Percentiles rank a stretch among this genome's conserved stretches.
Conservation (phyloP, 2,113 vertebrate species). For the Brienomyrus longianalis region DNA sequence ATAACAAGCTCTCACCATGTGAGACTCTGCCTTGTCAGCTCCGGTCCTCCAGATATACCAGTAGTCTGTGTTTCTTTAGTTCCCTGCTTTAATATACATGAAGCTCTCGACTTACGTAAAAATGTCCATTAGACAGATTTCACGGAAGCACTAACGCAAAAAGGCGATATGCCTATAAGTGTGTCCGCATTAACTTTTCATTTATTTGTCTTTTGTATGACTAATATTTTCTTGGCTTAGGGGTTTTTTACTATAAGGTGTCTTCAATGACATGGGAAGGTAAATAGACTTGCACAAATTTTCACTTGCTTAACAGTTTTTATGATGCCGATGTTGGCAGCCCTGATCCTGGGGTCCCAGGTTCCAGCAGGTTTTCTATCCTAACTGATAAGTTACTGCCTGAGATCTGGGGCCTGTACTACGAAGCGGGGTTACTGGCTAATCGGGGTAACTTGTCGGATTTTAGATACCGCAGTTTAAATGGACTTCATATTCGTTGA, state of each 20-base stretch:
- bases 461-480: too few species aligned
- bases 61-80: background rate
- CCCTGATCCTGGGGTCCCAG: background rate
- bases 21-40: constrained; percentile 1
- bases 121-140: background rate
- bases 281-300: background rate
- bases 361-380: background rate
- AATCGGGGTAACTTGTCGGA: too few species aligned
- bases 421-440: too few species aligned
- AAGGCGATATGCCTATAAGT: background rate
- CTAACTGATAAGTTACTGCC: background rate
- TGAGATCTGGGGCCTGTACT: background rate
- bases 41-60: background rate
- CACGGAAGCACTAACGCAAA: background rate
- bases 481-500: too few species aligned
- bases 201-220: background rate
- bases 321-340: background rate
- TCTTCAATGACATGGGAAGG: background rate
- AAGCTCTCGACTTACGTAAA: background rate
- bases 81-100: background rate
- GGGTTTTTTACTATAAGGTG: background rate
- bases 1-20: constrained; percentile 1
- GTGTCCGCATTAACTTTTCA: background rate
- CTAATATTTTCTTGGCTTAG: background rate
- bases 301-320: background rate